Evolutionary conservation across 2,797 vertebrate genomes (phyloP).

Genomic region (Paedocypris micromegethes): DNA sequence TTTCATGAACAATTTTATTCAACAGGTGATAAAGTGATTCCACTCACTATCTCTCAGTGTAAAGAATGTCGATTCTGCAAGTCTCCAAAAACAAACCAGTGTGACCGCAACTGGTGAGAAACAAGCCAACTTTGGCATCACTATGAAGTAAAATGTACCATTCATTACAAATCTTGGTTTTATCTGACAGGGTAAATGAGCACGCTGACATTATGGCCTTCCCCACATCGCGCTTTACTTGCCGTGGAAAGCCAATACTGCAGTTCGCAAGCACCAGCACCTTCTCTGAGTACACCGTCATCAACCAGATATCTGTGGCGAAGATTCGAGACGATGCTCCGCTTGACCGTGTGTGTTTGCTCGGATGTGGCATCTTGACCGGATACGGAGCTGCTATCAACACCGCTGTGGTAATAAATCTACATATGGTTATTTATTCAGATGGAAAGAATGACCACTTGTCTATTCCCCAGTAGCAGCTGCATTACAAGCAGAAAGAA

Average conservation of each 20-base stretch:
- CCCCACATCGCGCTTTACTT: constrained; percentile 51
- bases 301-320: constrained; percentile 58
- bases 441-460: too few species aligned
- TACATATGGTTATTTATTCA: too few species aligned
- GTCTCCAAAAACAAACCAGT: constrained; percentile 80
- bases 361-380: constrained; percentile 77
- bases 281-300: constrained; percentile 74
- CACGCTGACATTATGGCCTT: too few species aligned
- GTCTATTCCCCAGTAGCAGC: too few species aligned
- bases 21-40: constrained; percentile 76
- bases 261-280: constrained; percentile 68
- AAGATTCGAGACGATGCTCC: constrained; percentile 68
- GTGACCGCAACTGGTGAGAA: constrained; percentile 77
- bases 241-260: constrained; percentile 66
- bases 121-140: not conserved
- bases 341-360: constrained; percentile 73
- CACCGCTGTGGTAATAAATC: constrained; percentile 10
- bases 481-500: too few species aligned
- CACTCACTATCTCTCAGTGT: constrained; percentile 80
- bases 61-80: constrained; percentile 79
- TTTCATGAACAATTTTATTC: too few species aligned
- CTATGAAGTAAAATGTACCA: not conserved
- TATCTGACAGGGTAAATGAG: not conserved
- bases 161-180: not conserved
- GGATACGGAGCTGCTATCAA: constrained; percentile 76